phyloP scores from a whole-genome alignment of 2,797 vertebrate genomes.

The Falco naumanni region DNA sequence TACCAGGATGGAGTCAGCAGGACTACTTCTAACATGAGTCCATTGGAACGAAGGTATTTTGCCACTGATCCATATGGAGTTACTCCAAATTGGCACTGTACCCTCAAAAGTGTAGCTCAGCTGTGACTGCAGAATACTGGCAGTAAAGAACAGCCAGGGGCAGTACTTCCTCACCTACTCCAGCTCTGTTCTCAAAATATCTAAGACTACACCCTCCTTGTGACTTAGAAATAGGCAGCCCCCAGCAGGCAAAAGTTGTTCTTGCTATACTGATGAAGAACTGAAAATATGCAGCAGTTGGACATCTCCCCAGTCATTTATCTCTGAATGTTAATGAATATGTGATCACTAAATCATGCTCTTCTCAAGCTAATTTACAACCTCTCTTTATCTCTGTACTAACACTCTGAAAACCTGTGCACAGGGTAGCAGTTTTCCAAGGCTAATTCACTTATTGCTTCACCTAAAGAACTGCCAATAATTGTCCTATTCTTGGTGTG shows the following conservation, averaged over 20 bases:
- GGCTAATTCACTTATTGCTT: not conserved
- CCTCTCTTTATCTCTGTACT: not conserved
- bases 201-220: not conserved
- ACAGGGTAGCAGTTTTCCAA: not conserved
- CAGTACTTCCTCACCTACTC: not conserved
- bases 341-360: not conserved
- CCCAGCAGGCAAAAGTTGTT: not conserved
- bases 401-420: not conserved
- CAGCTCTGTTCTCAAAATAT: not conserved
- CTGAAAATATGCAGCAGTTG: not conserved
- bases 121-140: not conserved
- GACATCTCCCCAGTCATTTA: not conserved
- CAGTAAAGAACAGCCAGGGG: not conserved
- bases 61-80: not conserved
- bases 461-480: not conserved
- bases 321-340: conserved; percentile 6
- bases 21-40: not conserved
- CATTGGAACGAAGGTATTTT: not conserved
- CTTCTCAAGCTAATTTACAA: not conserved
- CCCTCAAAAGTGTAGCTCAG: not conserved
- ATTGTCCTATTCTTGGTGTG: not conserved
- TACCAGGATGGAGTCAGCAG: not conserved
- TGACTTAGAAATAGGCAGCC: not conserved
- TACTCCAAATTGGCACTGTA: not conserved
- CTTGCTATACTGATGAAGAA: not conserved